Evolutionary conservation across 2,113 vertebrate genomes (phyloP).

Genomic region (Ondatra zibethicus): DNA sequence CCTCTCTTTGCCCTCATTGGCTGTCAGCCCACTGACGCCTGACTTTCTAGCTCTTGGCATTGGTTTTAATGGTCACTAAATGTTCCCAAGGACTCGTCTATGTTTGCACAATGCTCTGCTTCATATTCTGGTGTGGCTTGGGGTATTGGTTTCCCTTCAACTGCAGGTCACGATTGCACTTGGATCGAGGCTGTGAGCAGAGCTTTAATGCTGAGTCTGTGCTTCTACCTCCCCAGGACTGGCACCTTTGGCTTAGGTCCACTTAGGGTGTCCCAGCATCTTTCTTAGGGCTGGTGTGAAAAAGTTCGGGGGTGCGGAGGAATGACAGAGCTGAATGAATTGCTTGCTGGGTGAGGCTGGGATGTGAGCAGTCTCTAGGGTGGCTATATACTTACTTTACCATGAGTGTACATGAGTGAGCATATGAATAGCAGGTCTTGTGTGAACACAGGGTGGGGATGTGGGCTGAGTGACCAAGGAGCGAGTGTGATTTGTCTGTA

Average conservation of each 20-base stretch:
- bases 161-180: neutral
- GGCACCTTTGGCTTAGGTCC: neutral
- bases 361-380: neutral
- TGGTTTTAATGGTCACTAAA: neutral
- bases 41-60: constrained; percentile 12
- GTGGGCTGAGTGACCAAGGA: neutral
- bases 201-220: too few relatives aligned
- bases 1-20: neutral
- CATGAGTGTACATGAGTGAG: neutral
- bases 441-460: constrained; percentile 57
- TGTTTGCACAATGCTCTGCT: neutral
- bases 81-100: neutral
- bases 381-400: neutral
- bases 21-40: constrained; percentile 18
- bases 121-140: neutral
- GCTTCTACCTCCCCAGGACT: neutral
- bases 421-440: constrained; percentile 46
- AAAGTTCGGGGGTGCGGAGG: accelerated
- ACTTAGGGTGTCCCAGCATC: neutral
- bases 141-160: neutral
- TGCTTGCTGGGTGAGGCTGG: neutral
- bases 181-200: neutral
- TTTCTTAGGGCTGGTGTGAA: neutral
- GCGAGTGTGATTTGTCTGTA: neutral
- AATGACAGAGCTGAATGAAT: neutral